A percentile compares a stretch with the other conserved stretches of the same genome.
Conservation (phyloP, 2,113 vertebrate species). For the Panthera leo region DNA sequence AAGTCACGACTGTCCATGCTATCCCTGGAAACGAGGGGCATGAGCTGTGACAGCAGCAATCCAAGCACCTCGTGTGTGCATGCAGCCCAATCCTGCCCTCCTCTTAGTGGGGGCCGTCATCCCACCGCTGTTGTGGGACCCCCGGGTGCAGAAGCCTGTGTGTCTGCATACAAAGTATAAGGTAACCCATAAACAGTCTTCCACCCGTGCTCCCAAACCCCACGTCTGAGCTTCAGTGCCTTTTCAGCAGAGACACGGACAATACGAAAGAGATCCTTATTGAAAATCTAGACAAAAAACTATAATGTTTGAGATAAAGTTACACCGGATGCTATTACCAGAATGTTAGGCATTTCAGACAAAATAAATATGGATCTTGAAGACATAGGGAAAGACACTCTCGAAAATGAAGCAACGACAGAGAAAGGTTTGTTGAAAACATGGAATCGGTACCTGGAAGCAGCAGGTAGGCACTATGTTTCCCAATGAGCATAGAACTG, state of each 20-base stretch:
- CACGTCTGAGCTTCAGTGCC: not conserved
- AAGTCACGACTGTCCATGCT: not conserved
- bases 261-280: not conserved
- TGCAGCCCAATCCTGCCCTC: not conserved
- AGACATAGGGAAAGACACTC: not conserved
- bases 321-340: not conserved
- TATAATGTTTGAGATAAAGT: not conserved
- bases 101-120: not conserved
- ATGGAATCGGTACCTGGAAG: not conserved
- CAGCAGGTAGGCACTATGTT: not conserved
- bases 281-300: not conserved
- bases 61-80: not conserved
- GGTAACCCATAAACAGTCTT: conserved; percentile 49
- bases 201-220: not conserved
- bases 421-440: not conserved
- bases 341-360: not conserved
- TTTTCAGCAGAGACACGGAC: not conserved
- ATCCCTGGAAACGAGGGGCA: not conserved
- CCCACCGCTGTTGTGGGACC: not conserved
- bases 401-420: not conserved
- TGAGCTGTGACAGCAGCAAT: not conserved
- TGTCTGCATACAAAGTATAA: conserved; percentile 48
- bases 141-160: conserved; percentile 61
- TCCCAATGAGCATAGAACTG: fast-evolving
- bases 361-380: not conserved